Percentiles rank a stretch among this genome's conserved stretches.
Evolutionary conservation across 2,888 invertebrate species (phyloP).

Genomic region (Lasioglossum calceatum): DNA sequence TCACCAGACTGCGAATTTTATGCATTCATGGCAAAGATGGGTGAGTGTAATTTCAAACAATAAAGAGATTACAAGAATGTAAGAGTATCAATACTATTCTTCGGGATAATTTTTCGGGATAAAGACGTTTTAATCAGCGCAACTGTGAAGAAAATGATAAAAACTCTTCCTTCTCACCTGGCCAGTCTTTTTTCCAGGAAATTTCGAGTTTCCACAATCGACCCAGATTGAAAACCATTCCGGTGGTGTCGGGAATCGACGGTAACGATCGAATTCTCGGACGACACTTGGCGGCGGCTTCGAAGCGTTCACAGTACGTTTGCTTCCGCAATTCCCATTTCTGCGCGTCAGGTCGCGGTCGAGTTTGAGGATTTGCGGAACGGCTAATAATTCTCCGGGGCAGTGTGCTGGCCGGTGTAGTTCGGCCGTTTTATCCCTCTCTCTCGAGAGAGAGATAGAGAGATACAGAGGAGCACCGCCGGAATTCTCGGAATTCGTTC

Average conservation of each 20-base stretch:
- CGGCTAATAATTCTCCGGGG: conserved; percentile 46
- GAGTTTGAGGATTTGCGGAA: conserved; percentile 29
- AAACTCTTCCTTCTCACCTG: not conserved
- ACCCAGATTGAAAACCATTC: not conserved
- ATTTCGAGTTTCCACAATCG: not conserved
- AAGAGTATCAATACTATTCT: too few species aligned
- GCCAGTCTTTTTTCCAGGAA: not conserved
- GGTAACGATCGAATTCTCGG: not conserved
- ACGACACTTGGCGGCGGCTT: not conserved
- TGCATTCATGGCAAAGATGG: too few species aligned
- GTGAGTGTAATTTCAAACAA: too few species aligned
- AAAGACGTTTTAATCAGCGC: too few species aligned
- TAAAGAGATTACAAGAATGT: too few species aligned
- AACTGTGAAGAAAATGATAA: too few species aligned
- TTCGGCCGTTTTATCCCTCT: not conserved
- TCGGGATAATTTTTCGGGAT: too few species aligned
- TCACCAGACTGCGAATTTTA: too few species aligned
- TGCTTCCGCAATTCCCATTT: conserved; percentile 28
- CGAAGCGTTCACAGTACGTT: conserved; percentile 27
- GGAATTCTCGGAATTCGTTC: not conserved
- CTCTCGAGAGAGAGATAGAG: not conserved
- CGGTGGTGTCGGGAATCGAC: conserved; percentile 1
- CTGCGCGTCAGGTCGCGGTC: conserved; percentile 25
- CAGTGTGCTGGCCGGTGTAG: not conserved
- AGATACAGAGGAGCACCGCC: not conserved